These are phyloP conservation scores for Chirona hameri DNA, from an alignment of 2,888 invertebrate species.

Conservation along the genomic window DNA sequence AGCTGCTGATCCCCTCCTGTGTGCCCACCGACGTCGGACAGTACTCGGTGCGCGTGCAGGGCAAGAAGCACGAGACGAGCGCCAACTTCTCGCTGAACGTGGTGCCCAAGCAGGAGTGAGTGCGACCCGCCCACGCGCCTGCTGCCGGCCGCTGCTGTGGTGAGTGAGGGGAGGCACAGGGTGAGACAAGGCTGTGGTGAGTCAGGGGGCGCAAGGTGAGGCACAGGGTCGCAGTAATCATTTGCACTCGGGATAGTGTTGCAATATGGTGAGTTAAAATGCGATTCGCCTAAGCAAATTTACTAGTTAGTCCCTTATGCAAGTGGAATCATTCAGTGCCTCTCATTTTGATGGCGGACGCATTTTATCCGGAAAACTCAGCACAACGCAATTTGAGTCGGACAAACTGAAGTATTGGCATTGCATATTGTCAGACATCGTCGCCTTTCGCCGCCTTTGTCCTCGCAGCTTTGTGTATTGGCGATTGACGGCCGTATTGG, in stretches of 20 bases:
- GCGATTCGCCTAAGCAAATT: neutral
- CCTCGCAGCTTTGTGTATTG: neutral
- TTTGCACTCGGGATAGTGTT: neutral
- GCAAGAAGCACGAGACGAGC: constrained; percentile 77
- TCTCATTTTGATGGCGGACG: too few species aligned
- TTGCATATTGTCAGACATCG: too few species aligned
- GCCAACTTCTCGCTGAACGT: constrained; percentile 86
- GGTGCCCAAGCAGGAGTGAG: constrained; percentile 41
- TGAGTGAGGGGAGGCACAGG: neutral
- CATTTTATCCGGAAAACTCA: too few species aligned
- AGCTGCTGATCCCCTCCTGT: constrained; percentile 70
- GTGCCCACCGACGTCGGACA: constrained; percentile 77
- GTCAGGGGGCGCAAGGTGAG: neutral
- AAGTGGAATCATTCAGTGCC: too few species aligned
- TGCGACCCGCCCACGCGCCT: constrained; percentile 2
- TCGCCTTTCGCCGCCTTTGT: too few species aligned
- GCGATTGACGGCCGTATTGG: neutral
- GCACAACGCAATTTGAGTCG: too few species aligned
- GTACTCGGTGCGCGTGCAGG: constrained; percentile 78
- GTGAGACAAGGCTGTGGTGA: neutral
- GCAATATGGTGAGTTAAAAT: neutral
- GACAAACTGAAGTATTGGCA: too few species aligned
- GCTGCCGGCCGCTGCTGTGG: constrained; percentile 27
- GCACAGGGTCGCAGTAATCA: neutral
- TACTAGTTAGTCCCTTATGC: too few species aligned